phyloP scores from a whole-genome alignment of 2,797 vertebrate genomes.

The Poliocrania exsul region DNA sequence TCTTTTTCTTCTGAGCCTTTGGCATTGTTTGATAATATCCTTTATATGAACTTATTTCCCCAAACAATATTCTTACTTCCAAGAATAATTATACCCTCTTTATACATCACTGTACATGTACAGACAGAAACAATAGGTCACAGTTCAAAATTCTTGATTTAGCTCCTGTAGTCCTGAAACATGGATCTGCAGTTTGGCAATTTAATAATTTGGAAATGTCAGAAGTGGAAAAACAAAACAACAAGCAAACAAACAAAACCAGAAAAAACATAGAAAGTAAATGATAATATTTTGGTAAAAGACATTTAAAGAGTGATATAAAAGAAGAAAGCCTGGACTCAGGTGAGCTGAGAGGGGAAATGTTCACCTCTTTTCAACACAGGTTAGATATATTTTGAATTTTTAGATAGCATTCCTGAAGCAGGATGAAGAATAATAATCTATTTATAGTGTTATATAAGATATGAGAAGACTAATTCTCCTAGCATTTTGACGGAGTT shows the following conservation, averaged over 20 bases:
- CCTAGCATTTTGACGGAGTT: not conserved
- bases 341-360: accelerated
- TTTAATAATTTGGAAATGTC: not conserved
- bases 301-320: not conserved
- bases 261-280: not conserved
- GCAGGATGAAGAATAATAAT: not conserved
- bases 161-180: not conserved
- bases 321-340: not conserved
- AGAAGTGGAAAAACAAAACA: not conserved
- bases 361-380: not conserved
- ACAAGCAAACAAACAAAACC: too few relatives aligned
- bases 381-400: not conserved
- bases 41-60: not conserved
- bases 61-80: not conserved
- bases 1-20: not conserved
- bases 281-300: not conserved
- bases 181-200: not conserved
- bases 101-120: not conserved
- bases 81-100: not conserved
- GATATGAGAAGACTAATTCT: not conserved
- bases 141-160: not conserved
- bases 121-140: not conserved
- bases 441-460: not conserved
- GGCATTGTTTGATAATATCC: not conserved
- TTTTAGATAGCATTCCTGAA: not conserved